Conservation (phyloP, 2,113 vertebrate genomes). For the Eurystomus gularis region DNA sequence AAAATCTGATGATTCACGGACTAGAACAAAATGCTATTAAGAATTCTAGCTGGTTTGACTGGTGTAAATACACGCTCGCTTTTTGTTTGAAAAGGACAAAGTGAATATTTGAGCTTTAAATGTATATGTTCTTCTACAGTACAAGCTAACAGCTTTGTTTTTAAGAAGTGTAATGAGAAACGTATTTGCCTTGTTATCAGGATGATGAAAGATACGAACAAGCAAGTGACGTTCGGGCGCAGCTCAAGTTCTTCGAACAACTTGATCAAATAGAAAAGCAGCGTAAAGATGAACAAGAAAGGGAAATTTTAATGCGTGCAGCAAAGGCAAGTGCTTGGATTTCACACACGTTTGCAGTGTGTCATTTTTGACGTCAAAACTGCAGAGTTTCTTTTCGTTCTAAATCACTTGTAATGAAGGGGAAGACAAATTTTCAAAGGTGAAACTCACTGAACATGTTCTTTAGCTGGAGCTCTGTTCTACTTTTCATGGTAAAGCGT, state of each 20-base stretch:
- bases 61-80: conserved; percentile 27
- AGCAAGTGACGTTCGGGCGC: conserved; percentile 87
- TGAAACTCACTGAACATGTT: not conserved
- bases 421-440: not conserved
- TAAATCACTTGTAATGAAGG: not conserved
- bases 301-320: conserved; percentile 92
- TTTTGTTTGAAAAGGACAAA: conserved; percentile 36
- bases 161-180: not conserved
- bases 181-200: conserved; percentile 64
- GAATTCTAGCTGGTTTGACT: conserved; percentile 1
- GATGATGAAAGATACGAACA: conserved; percentile 90
- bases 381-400: not conserved
- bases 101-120: conserved; percentile 41
- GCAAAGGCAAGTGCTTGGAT: conserved; percentile 84
- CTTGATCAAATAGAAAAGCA: conserved; percentile 94
- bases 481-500: not conserved
- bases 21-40: conserved; percentile 40
- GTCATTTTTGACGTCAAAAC: conserved; percentile 28
- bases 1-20: conserved; percentile 49
- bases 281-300: conserved; percentile 91
- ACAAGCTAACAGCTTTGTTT: conserved; percentile 20
- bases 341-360: not conserved
- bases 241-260: conserved; percentile 96
- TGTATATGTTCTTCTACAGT: not conserved
- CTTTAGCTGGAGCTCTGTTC: not conserved